These are phyloP conservation scores for Tetragonisca angustula DNA, from an alignment of 2,888 invertebrate genomes.

Conservation along the genomic window DNA sequence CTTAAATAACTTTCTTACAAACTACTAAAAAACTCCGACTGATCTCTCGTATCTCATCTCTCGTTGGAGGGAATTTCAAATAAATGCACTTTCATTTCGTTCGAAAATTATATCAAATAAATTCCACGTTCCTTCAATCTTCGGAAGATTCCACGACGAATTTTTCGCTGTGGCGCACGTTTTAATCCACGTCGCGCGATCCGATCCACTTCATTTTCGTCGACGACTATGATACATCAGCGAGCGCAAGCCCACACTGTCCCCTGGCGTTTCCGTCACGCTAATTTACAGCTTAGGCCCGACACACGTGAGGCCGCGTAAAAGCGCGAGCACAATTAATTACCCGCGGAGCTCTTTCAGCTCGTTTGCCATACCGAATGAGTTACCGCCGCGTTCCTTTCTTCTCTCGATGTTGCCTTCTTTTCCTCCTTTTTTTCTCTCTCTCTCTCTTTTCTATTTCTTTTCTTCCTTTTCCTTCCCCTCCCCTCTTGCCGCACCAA, in stretches of 20 bases:
- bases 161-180: constrained; percentile 2
- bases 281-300: constrained; percentile 74
- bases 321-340: constrained; percentile 80
- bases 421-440: constrained; percentile 49
- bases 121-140: too few relatives aligned
- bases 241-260: constrained; percentile 50
- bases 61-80: neutral
- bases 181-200: constrained; percentile 43
- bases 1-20: neutral
- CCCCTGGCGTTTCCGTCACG: constrained; percentile 70
- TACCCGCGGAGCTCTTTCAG: constrained; percentile 76
- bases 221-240: constrained; percentile 52
- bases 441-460: constrained; percentile 34
- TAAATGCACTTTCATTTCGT: too few relatives aligned
- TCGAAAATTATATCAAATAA: too few relatives aligned
- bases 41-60: neutral
- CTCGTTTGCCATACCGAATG: constrained; percentile 77
- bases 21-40: neutral
- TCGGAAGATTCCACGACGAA: too few relatives aligned
- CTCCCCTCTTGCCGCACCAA: constrained; percentile 18
- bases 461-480: constrained; percentile 28
- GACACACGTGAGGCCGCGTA: constrained; percentile 59
- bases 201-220: constrained; percentile 52
- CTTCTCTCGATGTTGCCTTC: constrained; percentile 48
- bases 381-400: constrained; percentile 74